Evolutionary conservation across 2,888 invertebrate species (phyloP).

Genomic region (Argynnis bischoffii): DNA sequence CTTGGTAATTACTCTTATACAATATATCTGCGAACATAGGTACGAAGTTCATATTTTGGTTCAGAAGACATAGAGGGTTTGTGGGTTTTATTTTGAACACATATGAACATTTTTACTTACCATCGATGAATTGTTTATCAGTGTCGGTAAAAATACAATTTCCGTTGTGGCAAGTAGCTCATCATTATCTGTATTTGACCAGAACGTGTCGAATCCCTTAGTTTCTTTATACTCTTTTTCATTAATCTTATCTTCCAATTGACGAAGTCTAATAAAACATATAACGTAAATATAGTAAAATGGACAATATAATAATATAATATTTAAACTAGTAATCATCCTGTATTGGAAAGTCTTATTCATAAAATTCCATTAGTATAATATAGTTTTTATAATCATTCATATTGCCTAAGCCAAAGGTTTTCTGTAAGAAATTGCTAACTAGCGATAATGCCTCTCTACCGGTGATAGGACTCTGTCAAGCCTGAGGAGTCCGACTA

Average conservation of each 20-base stretch:
- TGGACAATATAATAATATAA: too few species aligned
- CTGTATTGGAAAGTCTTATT: too few species aligned
- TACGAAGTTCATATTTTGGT: conserved; percentile 50
- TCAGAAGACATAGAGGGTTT: conserved; percentile 6
- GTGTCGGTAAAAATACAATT: conserved; percentile 53
- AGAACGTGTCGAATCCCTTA: conserved; percentile 52
- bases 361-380: too few species aligned
- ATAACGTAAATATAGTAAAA: neutral
- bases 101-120: conserved; percentile 34
- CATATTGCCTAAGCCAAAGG: too few species aligned
- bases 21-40: conserved; percentile 57
- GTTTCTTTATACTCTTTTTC: conserved; percentile 40
- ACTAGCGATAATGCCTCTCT: too few species aligned
- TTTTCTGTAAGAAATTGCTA: too few species aligned
- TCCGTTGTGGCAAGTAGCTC: conserved; percentile 58
- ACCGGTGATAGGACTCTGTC: too few species aligned
- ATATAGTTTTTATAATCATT: too few species aligned
- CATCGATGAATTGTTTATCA: conserved; percentile 41
- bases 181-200: conserved; percentile 52
- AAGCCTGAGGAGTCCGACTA: too few species aligned
- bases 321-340: too few species aligned
- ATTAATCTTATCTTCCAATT: conserved; percentile 38
- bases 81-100: too few species aligned
- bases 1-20: too few species aligned
- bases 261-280: conserved; percentile 40